Percentiles rank a stretch among this genome's conserved stretches.
phyloP scores from a whole-genome alignment of 2,888 invertebrate genomes.

The Hanleya hanleyi region DNA sequence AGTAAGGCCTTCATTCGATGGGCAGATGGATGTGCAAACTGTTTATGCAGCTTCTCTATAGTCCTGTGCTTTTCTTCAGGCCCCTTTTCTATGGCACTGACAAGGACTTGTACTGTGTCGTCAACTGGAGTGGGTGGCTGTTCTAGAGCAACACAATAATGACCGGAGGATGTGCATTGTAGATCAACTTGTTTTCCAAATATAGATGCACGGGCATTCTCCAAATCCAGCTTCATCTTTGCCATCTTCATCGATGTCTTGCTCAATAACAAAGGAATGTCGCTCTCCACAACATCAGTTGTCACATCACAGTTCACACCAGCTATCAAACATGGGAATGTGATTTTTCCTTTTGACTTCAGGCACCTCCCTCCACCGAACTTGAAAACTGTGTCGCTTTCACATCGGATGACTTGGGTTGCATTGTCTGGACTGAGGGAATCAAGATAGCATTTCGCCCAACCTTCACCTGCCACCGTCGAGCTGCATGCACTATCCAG shows the following conservation, averaged over 20 bases:
- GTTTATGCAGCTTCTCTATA: not conserved
- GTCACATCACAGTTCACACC: conserved; percentile 21
- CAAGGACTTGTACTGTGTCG: not conserved
- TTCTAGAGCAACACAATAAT: conserved; percentile 36
- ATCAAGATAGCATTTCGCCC: conserved; percentile 6
- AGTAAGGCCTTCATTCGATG: conserved; percentile 13
- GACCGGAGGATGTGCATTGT: conserved; percentile 30
- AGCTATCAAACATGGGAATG: conserved; percentile 32
- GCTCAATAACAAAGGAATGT: conserved; percentile 30
- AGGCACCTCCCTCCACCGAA: not conserved
- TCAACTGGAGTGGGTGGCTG: not conserved
- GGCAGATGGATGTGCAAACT: not conserved
- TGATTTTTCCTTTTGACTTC: conserved; percentile 12
- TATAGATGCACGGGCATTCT: conserved; percentile 36
- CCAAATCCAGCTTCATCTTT: conserved; percentile 34
- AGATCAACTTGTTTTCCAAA: conserved; percentile 32
- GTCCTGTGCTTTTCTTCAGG: not conserved
- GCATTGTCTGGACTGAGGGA: not conserved
- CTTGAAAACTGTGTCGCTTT: conserved; percentile 12
- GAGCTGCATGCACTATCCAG: conserved; percentile 12
- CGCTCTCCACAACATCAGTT: conserved; percentile 31
- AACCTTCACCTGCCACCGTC: conserved; percentile 4
- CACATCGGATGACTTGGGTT: not conserved
- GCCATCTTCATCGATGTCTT: conserved; percentile 34
- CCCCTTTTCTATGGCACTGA: not conserved